Conservation (phyloP, 1,140 invertebrate species). For the Bombus sylvicola region DNA sequence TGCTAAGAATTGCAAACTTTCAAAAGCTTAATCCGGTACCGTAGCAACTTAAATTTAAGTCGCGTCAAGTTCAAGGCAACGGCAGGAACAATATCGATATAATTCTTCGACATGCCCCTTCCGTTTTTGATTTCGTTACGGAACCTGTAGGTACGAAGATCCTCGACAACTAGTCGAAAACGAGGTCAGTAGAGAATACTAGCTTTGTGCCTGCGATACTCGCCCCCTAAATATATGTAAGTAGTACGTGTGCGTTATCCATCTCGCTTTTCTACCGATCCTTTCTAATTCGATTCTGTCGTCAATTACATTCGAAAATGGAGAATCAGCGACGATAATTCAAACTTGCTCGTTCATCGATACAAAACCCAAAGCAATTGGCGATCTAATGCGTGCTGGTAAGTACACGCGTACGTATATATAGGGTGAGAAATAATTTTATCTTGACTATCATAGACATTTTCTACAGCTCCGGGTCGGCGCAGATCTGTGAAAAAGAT, state of each 20-base stretch:
- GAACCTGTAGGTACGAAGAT: background rate
- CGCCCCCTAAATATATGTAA: background rate
- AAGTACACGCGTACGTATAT: background rate
- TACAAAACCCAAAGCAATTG: background rate
- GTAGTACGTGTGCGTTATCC: too few species aligned
- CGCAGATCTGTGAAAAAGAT: too few species aligned
- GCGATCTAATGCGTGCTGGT: background rate
- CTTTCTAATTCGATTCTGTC: background rate
- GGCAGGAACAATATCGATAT: background rate
- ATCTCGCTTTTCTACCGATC: background rate
- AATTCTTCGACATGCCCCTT: background rate
- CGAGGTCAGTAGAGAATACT: constrained; percentile 53
- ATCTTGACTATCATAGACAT: too few species aligned
- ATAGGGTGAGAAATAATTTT: too few species aligned
- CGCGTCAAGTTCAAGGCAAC: background rate
- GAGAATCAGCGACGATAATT: background rate
- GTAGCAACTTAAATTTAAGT: background rate
- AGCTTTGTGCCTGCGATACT: constrained; percentile 16
- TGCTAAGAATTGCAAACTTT: background rate
- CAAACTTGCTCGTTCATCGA: background rate
- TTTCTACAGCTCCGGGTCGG: too few species aligned
- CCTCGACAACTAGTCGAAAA: constrained; percentile 17
- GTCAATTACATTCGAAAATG: background rate
- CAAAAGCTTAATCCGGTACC: background rate
- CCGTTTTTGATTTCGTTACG: background rate